Evolutionary conservation across 2,797 vertebrate genomes (phyloP).

Genomic region (Bovichtus diacanthus): DNA sequence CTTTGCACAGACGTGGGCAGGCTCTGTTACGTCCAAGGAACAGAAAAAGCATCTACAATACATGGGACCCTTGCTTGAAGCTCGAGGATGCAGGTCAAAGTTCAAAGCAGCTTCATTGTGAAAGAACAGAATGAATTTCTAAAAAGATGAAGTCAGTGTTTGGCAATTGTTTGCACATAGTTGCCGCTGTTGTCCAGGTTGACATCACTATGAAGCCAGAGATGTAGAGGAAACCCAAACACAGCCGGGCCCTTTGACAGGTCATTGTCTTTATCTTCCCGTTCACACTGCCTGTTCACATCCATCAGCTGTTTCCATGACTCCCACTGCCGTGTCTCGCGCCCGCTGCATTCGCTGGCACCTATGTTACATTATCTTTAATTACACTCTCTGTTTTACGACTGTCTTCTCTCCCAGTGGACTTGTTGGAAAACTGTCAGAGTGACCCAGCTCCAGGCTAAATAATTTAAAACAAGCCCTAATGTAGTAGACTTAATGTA

Average conservation of each 20-base stretch:
- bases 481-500: slow-evolving; percentile 8
- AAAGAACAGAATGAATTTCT: not conserved
- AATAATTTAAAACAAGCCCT: slow-evolving; percentile 27
- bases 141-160: slow-evolving; percentile 5
- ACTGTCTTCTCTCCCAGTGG: slow-evolving; percentile 47
- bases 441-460: slow-evolving; percentile 34
- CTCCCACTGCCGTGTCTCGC: slow-evolving; percentile 23
- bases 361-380: slow-evolving; percentile 51
- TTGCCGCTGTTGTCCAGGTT: slow-evolving; percentile 20
- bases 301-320: slow-evolving; percentile 55
- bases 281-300: slow-evolving; percentile 33
- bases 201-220: not conserved
- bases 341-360: slow-evolving; percentile 31
- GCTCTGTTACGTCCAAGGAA: slow-evolving; percentile 3
- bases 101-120: not conserved
- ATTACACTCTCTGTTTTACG: slow-evolving; percentile 55
- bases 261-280: slow-evolving; percentile 41
- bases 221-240: slow-evolving; percentile 17
- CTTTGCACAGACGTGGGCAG: slow-evolving; percentile 22
- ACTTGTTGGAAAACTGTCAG: slow-evolving; percentile 45
- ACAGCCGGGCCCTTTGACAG: slow-evolving; percentile 34
- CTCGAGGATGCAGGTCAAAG: slow-evolving; percentile 12
- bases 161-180: slow-evolving; percentile 2
- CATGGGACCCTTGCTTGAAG: not conserved
- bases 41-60: slow-evolving; percentile 1